A percentile compares a stretch with the other conserved stretches of the same genome.
Evolutionary conservation across 2,888 invertebrate genomes (phyloP).

Genomic region (Drosophila tripunctata): DNA sequence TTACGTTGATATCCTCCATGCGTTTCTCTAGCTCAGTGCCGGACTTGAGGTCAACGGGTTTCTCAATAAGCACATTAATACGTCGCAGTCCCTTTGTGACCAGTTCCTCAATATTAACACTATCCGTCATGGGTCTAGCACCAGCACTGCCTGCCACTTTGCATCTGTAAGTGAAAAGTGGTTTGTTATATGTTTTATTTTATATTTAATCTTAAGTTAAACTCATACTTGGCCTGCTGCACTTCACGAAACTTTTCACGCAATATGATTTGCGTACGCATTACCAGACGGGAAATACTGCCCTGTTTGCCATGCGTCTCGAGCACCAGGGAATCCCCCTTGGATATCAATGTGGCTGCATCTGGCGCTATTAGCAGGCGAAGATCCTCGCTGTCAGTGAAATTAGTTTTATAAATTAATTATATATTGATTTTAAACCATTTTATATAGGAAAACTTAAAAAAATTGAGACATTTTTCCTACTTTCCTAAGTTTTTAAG

Average conservation of each 20-base stretch:
- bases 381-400: slow-evolving; percentile 80
- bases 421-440: too few relatives aligned
- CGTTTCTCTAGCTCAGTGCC: slow-evolving; percentile 81
- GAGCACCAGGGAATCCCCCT: slow-evolving; percentile 90
- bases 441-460: too few relatives aligned
- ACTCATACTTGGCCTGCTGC: slow-evolving; percentile 81
- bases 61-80: slow-evolving; percentile 83
- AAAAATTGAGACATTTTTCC: too few relatives aligned
- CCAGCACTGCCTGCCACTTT: slow-evolving; percentile 46
- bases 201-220: background rate
- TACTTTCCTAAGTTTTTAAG: too few relatives aligned
- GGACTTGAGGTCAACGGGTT: slow-evolving; percentile 80
- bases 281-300: slow-evolving; percentile 82
- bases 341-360: slow-evolving; percentile 90
- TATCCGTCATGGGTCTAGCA: slow-evolving; percentile 64
- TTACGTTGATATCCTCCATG: slow-evolving; percentile 83
- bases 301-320: slow-evolving; percentile 86
- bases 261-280: slow-evolving; percentile 83
- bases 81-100: slow-evolving; percentile 83
- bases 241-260: slow-evolving; percentile 84
- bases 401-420: background rate
- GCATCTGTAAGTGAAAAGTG: slow-evolving; percentile 68
- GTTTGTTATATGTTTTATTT: background rate
- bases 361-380: slow-evolving; percentile 87
- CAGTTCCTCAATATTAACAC: slow-evolving; percentile 82